These are phyloP conservation scores for Falco peregrinus DNA, from an alignment of 2,797 vertebrate species.

Conservation along the genomic window DNA sequence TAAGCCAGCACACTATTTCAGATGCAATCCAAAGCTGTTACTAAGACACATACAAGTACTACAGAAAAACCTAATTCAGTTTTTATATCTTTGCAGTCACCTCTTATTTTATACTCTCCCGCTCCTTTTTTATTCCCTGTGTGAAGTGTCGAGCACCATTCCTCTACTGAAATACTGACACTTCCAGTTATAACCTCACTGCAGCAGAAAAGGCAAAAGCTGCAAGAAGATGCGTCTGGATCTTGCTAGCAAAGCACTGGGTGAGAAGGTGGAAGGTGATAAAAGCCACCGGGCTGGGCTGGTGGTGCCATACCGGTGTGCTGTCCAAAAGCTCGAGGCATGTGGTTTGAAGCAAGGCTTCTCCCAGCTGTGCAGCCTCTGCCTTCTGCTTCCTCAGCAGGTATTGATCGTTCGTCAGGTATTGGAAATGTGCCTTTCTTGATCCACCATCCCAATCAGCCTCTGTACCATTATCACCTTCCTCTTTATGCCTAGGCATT, in stretches of 20 bases:
- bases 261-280: accelerated
- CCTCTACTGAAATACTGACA: neutral
- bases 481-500: neutral
- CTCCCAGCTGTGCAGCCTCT: neutral
- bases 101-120: neutral
- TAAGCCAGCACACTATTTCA: neutral
- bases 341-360: neutral
- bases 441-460: accelerated
- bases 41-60: neutral
- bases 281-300: neutral
- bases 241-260: neutral
- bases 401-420: accelerated
- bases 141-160: neutral
- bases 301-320: accelerated
- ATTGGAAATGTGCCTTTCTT: neutral
- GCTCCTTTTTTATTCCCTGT: neutral
- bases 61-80: neutral
- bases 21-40: neutral
- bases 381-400: neutral
- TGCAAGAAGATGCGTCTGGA: neutral
- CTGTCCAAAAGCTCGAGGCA: accelerated
- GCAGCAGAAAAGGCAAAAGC: neutral
- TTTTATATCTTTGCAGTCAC: neutral
- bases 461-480: accelerated
- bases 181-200: neutral